These are phyloP conservation scores for Epistrophella euchroma DNA, from an alignment of 2,888 invertebrate genomes.

Conservation along the genomic window DNA sequence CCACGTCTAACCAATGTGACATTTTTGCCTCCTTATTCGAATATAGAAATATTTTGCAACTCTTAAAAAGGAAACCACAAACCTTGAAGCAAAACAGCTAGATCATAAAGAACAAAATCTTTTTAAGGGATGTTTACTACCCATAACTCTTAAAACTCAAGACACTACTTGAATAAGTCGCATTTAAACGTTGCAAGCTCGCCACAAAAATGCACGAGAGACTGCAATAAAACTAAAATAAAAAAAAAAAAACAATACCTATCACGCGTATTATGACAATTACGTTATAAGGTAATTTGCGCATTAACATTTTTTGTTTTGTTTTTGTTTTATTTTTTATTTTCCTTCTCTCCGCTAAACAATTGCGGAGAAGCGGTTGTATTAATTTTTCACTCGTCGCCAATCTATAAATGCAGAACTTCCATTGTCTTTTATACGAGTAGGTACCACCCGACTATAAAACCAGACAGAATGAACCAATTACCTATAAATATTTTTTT, in stretches of 20 bases:
- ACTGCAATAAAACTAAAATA: background rate
- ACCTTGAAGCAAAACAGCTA: background rate
- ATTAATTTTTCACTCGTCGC: conserved; percentile 33
- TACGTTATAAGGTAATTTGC: conserved; percentile 66
- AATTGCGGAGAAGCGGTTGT: conserved; percentile 39
- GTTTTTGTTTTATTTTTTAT: conserved; percentile 14
- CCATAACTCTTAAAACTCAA: background rate
- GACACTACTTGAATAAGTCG: conserved; percentile 1
- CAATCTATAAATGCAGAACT: conserved; percentile 29
- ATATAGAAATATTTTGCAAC: background rate
- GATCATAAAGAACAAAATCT: conserved; percentile 5
- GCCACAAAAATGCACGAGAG: conserved; percentile 12
- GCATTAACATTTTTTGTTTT: conserved; percentile 52
- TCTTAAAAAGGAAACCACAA: background rate
- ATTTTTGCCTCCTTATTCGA: conserved; percentile 2
- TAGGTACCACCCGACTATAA: background rate
- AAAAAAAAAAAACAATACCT: conserved; percentile 29
- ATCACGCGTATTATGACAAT: conserved; percentile 56
- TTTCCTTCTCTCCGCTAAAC: background rate
- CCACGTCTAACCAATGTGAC: conserved; percentile 16
- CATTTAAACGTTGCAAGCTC: conserved; percentile 15
- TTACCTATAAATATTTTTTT: background rate
- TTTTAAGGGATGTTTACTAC: conserved; percentile 34
- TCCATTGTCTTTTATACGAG: background rate
- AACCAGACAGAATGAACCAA: conserved; percentile 20